Conservation (phyloP, 2,113 vertebrate genomes). For the Oostethus manadensis region DNA sequence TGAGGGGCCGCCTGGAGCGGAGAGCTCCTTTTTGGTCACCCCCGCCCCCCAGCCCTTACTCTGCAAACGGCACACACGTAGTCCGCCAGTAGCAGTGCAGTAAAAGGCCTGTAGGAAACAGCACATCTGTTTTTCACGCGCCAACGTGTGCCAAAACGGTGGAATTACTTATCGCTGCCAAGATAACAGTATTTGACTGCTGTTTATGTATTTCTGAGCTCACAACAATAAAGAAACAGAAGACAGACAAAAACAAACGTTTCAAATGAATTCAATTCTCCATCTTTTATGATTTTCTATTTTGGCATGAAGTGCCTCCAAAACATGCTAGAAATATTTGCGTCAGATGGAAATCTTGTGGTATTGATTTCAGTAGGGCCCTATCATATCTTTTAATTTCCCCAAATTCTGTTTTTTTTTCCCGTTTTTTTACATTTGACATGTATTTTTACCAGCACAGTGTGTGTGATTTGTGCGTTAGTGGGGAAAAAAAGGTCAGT, state of each 20-base stretch:
- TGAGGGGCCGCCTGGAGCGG: conserved; percentile 24
- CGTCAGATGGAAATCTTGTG: conserved; percentile 4
- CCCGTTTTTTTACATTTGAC: too few relatives aligned
- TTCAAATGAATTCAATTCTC: conserved; percentile 1
- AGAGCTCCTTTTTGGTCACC: conserved; percentile 25
- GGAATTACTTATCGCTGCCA: conserved; percentile 12
- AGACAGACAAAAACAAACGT: neutral
- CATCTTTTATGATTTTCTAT: neutral
- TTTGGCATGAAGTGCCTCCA: neutral
- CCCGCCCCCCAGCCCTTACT: conserved; percentile 22
- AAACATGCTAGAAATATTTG: neutral
- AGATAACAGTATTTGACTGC: conserved; percentile 8
- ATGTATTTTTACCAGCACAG: too few relatives aligned
- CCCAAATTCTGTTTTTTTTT: too few relatives aligned
- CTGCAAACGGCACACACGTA: conserved; percentile 29
- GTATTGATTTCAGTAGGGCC: neutral
- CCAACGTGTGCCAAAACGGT: conserved; percentile 13
- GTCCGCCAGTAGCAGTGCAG: conserved; percentile 18
- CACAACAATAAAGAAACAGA: neutral
- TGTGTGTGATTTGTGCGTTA: too few relatives aligned
- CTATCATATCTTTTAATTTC: too few relatives aligned
- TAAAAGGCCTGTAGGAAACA: conserved; percentile 14
- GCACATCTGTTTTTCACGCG: conserved; percentile 5
- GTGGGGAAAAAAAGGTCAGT: too few relatives aligned
- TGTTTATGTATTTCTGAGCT: neutral